A percentile compares a stretch with the other conserved stretches of the same genome.
Evolutionary conservation across 2,797 vertebrate genomes (phyloP).

Genomic region (Falco biarmicus): DNA sequence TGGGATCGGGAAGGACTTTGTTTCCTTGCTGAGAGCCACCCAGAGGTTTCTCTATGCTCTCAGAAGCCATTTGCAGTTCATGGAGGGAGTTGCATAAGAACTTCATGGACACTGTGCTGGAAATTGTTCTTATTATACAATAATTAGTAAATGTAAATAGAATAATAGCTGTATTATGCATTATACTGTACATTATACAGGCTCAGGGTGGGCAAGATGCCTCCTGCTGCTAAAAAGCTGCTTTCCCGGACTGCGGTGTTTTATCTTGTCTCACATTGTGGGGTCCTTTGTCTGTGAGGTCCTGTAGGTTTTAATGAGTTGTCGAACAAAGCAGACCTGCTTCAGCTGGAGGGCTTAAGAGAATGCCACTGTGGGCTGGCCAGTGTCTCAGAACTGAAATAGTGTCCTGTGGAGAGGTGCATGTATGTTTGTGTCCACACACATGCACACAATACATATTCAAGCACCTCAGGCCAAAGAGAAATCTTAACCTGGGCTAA

Average conservation of each 20-base stretch:
- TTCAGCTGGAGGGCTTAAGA: neutral
- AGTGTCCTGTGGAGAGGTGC: neutral
- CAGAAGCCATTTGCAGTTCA: fast-evolving
- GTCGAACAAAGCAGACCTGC: neutral
- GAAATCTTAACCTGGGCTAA: neutral
- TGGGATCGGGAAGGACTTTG: neutral
- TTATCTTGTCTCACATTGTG: neutral
- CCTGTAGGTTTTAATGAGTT: neutral
- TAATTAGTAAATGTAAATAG: neutral
- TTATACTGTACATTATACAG: neutral
- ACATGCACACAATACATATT: neutral
- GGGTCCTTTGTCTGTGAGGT: neutral
- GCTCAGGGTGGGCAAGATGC: neutral
- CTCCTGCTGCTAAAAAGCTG: neutral
- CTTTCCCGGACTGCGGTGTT: neutral
- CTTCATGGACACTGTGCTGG: neutral
- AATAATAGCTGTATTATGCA: neutral
- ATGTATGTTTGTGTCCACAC: fast-evolving
- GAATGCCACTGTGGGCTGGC: neutral
- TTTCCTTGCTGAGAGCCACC: neutral
- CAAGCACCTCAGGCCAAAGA: neutral
- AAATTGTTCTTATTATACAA: neutral
- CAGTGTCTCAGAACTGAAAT: fast-evolving
- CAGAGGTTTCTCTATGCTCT: neutral
- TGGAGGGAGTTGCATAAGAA: neutral